A percentile compares a stretch with the other conserved stretches of the same genome.
Conservation (phyloP, 2,888 invertebrate genomes). For the Drosophila emarginata region DNA sequence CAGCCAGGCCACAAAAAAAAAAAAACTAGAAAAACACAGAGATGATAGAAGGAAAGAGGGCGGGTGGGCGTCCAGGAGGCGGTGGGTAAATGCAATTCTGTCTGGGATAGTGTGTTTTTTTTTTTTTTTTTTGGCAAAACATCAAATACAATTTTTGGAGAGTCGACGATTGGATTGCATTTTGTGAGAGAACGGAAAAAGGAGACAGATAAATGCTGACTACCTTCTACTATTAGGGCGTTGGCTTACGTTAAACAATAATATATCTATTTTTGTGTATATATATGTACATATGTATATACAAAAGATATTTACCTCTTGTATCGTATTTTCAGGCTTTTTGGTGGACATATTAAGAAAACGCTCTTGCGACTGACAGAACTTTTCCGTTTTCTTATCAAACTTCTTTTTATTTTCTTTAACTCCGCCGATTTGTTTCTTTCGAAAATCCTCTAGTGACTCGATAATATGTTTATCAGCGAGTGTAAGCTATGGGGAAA, state of each 20-base stretch:
- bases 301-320: conserved; percentile 87
- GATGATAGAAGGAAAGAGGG: neutral
- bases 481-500: conserved; percentile 88
- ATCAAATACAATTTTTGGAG: neutral
- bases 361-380: conserved; percentile 97
- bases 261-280: neutral
- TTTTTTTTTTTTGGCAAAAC: conserved; percentile 4
- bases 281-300: neutral
- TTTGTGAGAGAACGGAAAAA: neutral
- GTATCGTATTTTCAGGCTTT: conserved; percentile 93
- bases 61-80: neutral
- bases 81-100: conserved; percentile 1
- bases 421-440: conserved; percentile 96
- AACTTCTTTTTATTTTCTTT: conserved; percentile 98
- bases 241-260: neutral
- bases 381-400: conserved; percentile 98
- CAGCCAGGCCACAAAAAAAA: neutral
- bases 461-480: conserved; percentile 96
- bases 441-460: conserved; percentile 96
- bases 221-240: neutral
- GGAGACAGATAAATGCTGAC: neutral
- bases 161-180: conserved; percentile 1
- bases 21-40: neutral
- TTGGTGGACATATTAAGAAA: conserved; percentile 96
- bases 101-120: neutral